Percentiles rank a stretch among this genome's conserved stretches.
phyloP scores from a whole-genome alignment of 2,797 vertebrate genomes.

The Acanthiza pusilla region DNA sequence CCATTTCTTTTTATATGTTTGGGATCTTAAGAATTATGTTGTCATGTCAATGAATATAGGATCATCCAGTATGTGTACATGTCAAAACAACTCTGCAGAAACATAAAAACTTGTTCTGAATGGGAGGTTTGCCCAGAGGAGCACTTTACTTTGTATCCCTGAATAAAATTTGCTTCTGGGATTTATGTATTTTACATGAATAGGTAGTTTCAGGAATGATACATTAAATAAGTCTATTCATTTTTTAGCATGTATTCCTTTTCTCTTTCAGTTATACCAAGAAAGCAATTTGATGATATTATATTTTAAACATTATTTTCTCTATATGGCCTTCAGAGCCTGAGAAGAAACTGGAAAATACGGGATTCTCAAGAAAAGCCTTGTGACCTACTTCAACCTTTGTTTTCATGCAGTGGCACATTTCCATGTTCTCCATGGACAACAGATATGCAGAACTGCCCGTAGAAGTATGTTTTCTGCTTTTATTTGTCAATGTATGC shows the following conservation, averaged over 20 bases:
- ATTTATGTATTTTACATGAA: constrained; percentile 51
- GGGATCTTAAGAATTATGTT: background rate
- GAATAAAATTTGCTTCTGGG: constrained; percentile 11
- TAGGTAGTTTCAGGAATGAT: background rate
- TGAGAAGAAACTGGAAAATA: background rate
- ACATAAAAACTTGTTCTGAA: background rate
- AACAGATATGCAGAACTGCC: background rate
- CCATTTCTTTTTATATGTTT: background rate
- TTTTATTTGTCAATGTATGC: background rate
- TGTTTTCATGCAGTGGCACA: background rate
- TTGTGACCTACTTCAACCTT: constrained; percentile 7
- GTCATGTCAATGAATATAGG: background rate
- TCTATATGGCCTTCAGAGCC: background rate
- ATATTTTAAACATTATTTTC: constrained; percentile 34
- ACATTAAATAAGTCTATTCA: constrained; percentile 12
- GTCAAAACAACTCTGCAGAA: background rate
- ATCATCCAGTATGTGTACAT: background rate
- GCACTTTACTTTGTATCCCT: background rate
- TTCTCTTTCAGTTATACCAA: background rate
- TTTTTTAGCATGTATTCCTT: constrained; percentile 11
- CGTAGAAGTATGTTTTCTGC: background rate
- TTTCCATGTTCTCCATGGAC: background rate
- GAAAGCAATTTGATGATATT: background rate
- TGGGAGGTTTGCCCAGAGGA: background rate
- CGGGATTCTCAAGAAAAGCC: background rate